These are phyloP conservation scores for Austrolebias charrua DNA, from an alignment of 2,797 vertebrate genomes.

Conservation along the genomic window DNA sequence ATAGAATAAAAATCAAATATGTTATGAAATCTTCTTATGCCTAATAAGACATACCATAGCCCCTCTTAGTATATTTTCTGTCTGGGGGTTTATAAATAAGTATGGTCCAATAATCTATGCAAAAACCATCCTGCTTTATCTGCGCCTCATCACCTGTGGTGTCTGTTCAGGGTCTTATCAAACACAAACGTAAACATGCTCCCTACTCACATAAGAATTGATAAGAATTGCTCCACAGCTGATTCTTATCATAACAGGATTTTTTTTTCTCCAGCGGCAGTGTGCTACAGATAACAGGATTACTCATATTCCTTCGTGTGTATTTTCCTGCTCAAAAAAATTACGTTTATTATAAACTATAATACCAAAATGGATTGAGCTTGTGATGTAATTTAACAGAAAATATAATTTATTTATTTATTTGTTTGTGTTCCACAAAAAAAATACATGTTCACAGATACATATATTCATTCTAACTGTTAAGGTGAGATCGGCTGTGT, in stretches of 20 bases:
- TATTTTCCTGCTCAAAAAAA: constrained; percentile 36
- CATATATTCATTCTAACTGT: too few species aligned
- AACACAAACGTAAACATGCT: constrained; percentile 40
- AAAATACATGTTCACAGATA: background rate
- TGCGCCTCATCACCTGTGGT: constrained; percentile 49
- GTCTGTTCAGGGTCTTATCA: constrained; percentile 56
- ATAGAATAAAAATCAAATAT: background rate
- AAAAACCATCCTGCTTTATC: constrained; percentile 49
- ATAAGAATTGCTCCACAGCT: constrained; percentile 32
- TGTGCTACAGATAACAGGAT: constrained; percentile 47
- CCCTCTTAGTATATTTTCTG: background rate
- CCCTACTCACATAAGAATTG: constrained; percentile 29
- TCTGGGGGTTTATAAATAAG: background rate
- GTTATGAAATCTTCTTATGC: background rate
- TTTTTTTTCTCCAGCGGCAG: constrained; percentile 35
- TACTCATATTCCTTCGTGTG: constrained; percentile 32
- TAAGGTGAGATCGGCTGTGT: too few species aligned
- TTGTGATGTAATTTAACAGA: background rate
- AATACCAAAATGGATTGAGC: constrained; percentile 9
- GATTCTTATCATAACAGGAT: constrained; percentile 61
- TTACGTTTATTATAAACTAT: constrained; percentile 14
- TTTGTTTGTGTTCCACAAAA: background rate
- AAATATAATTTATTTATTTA: background rate
- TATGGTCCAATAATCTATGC: constrained; percentile 19
- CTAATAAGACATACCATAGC: background rate